These are phyloP conservation scores for Caenorhabditis tropicalis DNA, from an alignment of 1,140 invertebrate species.

Conservation along the genomic window DNA sequence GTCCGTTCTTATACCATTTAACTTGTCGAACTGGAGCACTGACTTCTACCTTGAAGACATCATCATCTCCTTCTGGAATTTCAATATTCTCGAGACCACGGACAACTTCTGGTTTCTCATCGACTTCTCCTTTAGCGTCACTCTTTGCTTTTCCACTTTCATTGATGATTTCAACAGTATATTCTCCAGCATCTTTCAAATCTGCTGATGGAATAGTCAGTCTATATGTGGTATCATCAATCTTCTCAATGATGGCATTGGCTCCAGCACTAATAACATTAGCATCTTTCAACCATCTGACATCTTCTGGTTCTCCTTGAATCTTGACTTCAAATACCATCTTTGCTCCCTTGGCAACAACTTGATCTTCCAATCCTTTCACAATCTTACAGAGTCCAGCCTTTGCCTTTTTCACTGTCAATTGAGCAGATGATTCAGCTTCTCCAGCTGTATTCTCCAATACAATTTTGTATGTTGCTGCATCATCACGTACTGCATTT, in stretches of 20 bases:
- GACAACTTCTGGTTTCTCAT: conserved; percentile 69
- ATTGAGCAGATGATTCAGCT: conserved; percentile 63
- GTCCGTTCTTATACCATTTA: conserved; percentile 70
- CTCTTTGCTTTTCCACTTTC: conserved; percentile 64
- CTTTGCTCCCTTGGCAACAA: conserved; percentile 56
- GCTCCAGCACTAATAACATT: conserved; percentile 57
- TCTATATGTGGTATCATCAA: conserved; percentile 68
- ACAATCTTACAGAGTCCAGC: conserved; percentile 60
- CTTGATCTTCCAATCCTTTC: conserved; percentile 61
- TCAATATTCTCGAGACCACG: conserved; percentile 64
- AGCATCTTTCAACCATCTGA: conserved; percentile 71
- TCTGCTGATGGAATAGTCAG: conserved; percentile 67
- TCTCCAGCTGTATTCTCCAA: conserved; percentile 63
- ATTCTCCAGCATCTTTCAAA: conserved; percentile 67
- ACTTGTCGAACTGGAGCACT: conserved; percentile 65
- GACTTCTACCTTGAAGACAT: conserved; percentile 77
- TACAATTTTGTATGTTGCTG: conserved; percentile 81
- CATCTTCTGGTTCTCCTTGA: conserved; percentile 67
- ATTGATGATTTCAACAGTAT: conserved; percentile 65
- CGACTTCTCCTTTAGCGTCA: conserved; percentile 68
- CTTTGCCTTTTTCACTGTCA: conserved; percentile 67
- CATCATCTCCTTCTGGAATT: conserved; percentile 81
- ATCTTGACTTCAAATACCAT: conserved; percentile 68
- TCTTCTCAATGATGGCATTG: conserved; percentile 64
- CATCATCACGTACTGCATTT: conserved; percentile 80